Base-by-base conservation (phyloP, 2,888 invertebrate species). In the Pachydiplax longipennis region DNA sequence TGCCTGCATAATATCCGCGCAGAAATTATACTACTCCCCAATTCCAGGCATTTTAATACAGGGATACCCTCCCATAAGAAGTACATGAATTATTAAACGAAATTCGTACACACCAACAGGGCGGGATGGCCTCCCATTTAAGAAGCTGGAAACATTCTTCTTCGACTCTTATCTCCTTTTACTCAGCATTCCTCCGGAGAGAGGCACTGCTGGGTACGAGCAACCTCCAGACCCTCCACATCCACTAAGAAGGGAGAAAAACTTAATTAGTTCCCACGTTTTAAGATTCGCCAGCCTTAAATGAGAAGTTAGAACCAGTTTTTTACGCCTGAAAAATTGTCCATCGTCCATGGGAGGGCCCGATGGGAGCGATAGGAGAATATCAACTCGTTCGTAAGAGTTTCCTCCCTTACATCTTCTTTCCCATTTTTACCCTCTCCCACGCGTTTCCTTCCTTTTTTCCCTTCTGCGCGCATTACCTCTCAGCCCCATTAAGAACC, bases 291-390 rank as follows among this genome's bases (percentile, higher is more conserved):
- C 73, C 73, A n/a, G 73, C 73, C 73, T 73, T 1, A 61, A 22
- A 87, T 10, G 87, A 37, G 61, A 58, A 18, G 83, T 40, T 37
- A 13, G 61, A 35, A 65, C 61, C 35, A n/a, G 37, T 58, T 87
- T 87, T 82, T 87, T 87, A 87, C 22, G 87, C 61, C 87, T 87
- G 35, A 37, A 87, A 87, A 87, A 87, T 18, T 87, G 61, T 87
- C 87, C 87, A 61, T 61, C 65, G 61, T 61, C 40, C 10, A 37
- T 58, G 37, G 37, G 65, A 40, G 12, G 65, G 58, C 18, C 87
- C 87, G 37, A 65, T 13, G 87, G 37, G 87, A 61, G 61, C 65
- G 18, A 61, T 61, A 87, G 87, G 4, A 22, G 22, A n/a, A 22
- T 18, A 61, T 61, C 87, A 87, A 87, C 61, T 87, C 37, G 61